These are phyloP conservation scores for Deilephila porcellus DNA, from an alignment of 2,888 invertebrate species.

Conservation along the genomic window DNA sequence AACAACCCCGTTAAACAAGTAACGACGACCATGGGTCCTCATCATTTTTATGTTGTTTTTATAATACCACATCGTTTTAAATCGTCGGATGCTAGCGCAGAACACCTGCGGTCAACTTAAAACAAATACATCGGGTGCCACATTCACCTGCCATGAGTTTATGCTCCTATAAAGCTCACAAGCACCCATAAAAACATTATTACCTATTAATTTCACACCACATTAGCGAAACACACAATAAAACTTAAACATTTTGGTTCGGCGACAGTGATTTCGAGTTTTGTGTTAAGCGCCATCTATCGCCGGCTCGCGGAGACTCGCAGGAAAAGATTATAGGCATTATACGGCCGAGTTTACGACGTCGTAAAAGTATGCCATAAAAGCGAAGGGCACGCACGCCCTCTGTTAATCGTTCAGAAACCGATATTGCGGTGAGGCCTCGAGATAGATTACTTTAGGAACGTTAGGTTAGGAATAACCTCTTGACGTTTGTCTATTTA, in stretches of 20 bases:
- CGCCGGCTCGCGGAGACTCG: slow-evolving; percentile 57
- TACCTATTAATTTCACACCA: slow-evolving; percentile 85
- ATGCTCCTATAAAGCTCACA: slow-evolving; percentile 78
- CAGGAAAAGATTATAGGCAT: slow-evolving; percentile 82
- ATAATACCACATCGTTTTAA: slow-evolving; percentile 34
- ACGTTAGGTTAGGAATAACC: slow-evolving; percentile 78
- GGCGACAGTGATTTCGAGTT: slow-evolving; percentile 78
- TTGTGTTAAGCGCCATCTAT: slow-evolving; percentile 80
- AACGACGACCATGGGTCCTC: slow-evolving; percentile 43
- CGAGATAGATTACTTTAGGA: slow-evolving; percentile 81
- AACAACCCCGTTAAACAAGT: slow-evolving; percentile 32
- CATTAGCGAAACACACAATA: slow-evolving; percentile 84
- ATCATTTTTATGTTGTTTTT: slow-evolving; percentile 46
- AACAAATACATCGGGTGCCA: slow-evolving; percentile 71
- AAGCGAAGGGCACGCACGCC: slow-evolving; percentile 83
- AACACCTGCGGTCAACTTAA: slow-evolving; percentile 73
- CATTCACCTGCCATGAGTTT: slow-evolving; percentile 75
- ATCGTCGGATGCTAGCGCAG: slow-evolving; percentile 56
- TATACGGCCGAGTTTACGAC: slow-evolving; percentile 80
- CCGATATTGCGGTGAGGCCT: slow-evolving; percentile 83
- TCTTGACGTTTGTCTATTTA: slow-evolving; percentile 80
- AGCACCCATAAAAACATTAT: slow-evolving; percentile 83
- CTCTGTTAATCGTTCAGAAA: slow-evolving; percentile 85
- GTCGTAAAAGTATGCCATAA: slow-evolving; percentile 83
- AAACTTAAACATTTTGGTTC: slow-evolving; percentile 79